A percentile compares a stretch with the other conserved stretches of the same genome.
Conservation (phyloP, 2,113 vertebrate species). For the Macaca mulatta region DNA sequence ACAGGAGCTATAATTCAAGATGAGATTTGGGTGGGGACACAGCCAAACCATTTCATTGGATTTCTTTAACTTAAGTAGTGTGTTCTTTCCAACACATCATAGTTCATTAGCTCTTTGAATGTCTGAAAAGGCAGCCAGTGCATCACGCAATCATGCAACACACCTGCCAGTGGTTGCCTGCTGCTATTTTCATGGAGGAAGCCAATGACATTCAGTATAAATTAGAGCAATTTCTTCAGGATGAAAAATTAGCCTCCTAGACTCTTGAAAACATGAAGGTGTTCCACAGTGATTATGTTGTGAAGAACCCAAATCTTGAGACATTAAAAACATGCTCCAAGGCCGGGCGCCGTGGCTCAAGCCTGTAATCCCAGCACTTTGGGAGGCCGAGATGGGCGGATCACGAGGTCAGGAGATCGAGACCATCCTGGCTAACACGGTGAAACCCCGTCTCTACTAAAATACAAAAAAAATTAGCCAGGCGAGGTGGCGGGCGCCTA, state of each 20-base stretch:
- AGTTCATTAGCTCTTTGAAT: too few relatives aligned
- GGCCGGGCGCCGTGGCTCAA: too few relatives aligned
- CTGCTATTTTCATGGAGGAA: not conserved
- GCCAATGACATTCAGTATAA: not conserved
- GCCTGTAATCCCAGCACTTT: too few relatives aligned
- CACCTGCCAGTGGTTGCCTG: not conserved
- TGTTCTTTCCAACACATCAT: not conserved
- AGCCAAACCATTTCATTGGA: too few relatives aligned
- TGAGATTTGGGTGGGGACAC: too few relatives aligned
- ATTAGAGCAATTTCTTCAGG: not conserved
- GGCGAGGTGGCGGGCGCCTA: too few relatives aligned
- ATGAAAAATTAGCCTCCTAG: not conserved
- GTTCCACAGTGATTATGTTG: not conserved
- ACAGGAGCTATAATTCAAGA: too few relatives aligned
- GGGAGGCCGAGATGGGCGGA: too few relatives aligned
- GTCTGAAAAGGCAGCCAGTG: not conserved
- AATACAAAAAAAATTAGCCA: too few relatives aligned
- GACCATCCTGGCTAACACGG: too few relatives aligned
- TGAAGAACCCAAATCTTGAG: not conserved
- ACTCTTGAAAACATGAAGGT: not conserved
- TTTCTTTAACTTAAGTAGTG: fast-evolving
- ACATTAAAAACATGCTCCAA: not conserved
- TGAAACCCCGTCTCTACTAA: too few relatives aligned
- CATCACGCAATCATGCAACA: fast-evolving
- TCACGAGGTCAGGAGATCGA: too few relatives aligned